phyloP scores from a whole-genome alignment of 2,797 vertebrate genomes.

The Denticeps clupeoides region DNA sequence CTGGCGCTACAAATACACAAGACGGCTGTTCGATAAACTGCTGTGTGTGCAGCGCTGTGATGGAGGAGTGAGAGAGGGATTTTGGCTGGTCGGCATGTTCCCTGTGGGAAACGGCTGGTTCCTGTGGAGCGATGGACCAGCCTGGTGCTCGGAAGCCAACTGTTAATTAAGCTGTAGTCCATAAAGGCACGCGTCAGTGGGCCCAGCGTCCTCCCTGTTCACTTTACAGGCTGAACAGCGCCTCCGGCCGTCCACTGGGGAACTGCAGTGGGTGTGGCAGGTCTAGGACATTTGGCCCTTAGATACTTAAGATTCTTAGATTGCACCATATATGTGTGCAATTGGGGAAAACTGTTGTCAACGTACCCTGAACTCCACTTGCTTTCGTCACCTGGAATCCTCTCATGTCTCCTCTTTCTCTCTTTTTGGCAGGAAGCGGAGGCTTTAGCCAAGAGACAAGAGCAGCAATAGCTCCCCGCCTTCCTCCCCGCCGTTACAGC shows the following conservation, averaged over 20 bases:
- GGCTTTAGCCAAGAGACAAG: constrained; percentile 73
- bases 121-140: constrained; percentile 1
- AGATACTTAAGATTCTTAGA: too few species aligned
- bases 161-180: constrained; percentile 23
- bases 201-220: constrained; percentile 6
- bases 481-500: constrained; percentile 10
- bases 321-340: too few species aligned
- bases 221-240: neutral
- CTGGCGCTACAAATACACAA: too few species aligned
- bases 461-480: constrained; percentile 49
- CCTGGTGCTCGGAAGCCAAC: constrained; percentile 7
- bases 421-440: constrained; percentile 76
- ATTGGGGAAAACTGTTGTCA: neutral
- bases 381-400: constrained; percentile 7
- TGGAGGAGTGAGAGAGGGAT: too few species aligned
- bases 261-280: constrained; percentile 42
- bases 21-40: too few species aligned
- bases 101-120: neutral
- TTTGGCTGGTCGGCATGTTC: neutral
- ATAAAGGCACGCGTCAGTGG: constrained; percentile 18
- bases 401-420: constrained; percentile 27
- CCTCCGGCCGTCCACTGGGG: constrained; percentile 34
- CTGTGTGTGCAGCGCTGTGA: too few species aligned
- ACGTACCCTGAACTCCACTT: neutral
- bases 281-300: constrained; percentile 8